Base-by-base conservation (phyloP, 2,888 invertebrate species). In the Ennomos quercinarius region DNA sequence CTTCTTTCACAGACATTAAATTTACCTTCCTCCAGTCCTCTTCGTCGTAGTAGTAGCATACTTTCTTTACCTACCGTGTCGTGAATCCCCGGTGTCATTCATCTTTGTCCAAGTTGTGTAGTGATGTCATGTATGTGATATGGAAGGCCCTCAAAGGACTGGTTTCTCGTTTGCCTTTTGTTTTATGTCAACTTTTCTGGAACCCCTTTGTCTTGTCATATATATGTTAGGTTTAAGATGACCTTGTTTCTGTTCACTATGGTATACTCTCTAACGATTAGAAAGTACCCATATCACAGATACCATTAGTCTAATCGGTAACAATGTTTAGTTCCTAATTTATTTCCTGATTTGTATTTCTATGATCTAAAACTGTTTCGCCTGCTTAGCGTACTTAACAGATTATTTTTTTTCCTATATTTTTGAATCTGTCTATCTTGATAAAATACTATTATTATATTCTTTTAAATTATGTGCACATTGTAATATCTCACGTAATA, bases 41-140 rank as follows among this genome's bases (percentile, higher is more conserved):
- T 50, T 50, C 41, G 43, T 50, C 51, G 36, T 44, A 42, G 38
- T 49, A 6, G 13, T 27, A 27, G 27, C 5, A 27, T 4, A 4
- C 17, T 17, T n/a, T n/a, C n/a, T n/a, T 3, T 27, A 27, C 27
- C 27, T 27, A 17, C 48, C 40, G 38, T 54, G 47, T 56, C 48
- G 51, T 8, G 44, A 40, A 47, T 38, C 39, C 52, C 55, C 10
- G 9, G 38, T 10, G 52, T 58, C 59, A 54, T 60, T 59, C 47
- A 62, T 62, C 61, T 57, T 52, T n/a, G 55, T 17, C 35, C 39
- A 36, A 38, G 49, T 57, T 45, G 45, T 50, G 58, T 41, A 44
- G 27, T 27, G 53, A 48, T 35, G 58, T 49, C 53, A 53, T 53
- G 53, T 49, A 44, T 36, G 47, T 36, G 41, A 59, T 48, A 48